Base-by-base conservation (phyloP, 2,888 invertebrate species). In the Cephus pygmeus region DNA sequence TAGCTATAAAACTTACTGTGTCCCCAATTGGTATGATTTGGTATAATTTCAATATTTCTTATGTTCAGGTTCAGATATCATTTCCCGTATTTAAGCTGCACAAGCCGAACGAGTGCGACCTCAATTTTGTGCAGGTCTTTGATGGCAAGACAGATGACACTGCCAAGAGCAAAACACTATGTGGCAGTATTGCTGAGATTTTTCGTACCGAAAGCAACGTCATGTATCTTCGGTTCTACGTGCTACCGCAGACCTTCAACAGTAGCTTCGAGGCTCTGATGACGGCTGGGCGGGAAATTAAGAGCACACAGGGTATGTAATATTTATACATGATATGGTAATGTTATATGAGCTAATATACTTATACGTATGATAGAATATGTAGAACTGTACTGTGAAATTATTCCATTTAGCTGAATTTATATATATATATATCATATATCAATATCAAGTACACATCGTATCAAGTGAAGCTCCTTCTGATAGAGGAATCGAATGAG, bases 141-240 rank as follows among this genome's bases (percentile, higher is more conserved):
- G 93, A 93, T 9, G 93, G 94, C 81, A 92, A 92, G 80, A 95
- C 95, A 33, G 94, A 95, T 85, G 92, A 95, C 86, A 92, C 93
- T 75, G 92, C 93, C 77, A 92, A 94, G 80, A 87, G 95, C 77
- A 95, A 94, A 83, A 95, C 95, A 90, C 97, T 96, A 91, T 98
- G 98, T 88, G 97, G 97, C 0, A 97, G 97, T 9, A 95, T 97
- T 34, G 96, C 97, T 0, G 97, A 97, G 85, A 92, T 95, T 2
- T 94, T 97, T 30, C 92, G 93, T 40, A 95, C 96, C 1, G 92
- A 92, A 11, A 93, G 94, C 4, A 95, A 96, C 89, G 92, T 95
- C 23, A 94, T 97, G 91, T 95, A 96, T 86, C 93, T 98, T 34
- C 93, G 97, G 77, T 97, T 95, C 90, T 95, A 94, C 83, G 94